phyloP scores from a whole-genome alignment of 2,113 vertebrate species.

The Leucoraja erinaceus region DNA sequence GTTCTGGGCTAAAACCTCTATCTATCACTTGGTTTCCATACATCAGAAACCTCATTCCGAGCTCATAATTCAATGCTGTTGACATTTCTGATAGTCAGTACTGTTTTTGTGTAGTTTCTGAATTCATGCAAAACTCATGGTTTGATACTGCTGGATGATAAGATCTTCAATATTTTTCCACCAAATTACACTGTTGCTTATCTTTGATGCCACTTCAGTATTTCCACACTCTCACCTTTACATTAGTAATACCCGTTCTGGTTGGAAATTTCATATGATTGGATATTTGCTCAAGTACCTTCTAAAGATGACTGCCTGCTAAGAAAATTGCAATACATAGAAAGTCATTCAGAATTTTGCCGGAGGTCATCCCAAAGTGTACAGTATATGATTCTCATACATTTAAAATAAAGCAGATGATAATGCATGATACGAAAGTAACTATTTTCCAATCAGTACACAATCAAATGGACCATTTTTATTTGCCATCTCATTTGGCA shows the following conservation, averaged over 20 bases:
- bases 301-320: constrained; percentile 1
- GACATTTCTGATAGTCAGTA: too few species aligned
- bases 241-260: constrained; percentile 1
- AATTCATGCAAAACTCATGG: neutral
- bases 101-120: neutral
- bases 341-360: neutral
- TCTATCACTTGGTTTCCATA: neutral
- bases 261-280: constrained; percentile 18
- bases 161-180: neutral
- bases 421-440: neutral
- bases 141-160: neutral
- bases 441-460: constrained; percentile 18
- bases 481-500: neutral
- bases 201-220: neutral
- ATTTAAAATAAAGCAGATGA: constrained; percentile 10
- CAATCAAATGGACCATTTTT: neutral
- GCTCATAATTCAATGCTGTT: neutral
- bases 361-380: constrained; percentile 11
- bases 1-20: neutral
- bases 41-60: neutral
- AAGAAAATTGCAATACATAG: constrained; percentile 12
- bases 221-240: neutral
- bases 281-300: constrained; percentile 26
- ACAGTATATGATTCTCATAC: neutral
- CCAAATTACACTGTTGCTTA: neutral